Evolutionary conservation across 2,113 vertebrate species (phyloP), one percentile per base, ranked within the genome.

Genomic region (Semicossyphus pulcher): DNA sequence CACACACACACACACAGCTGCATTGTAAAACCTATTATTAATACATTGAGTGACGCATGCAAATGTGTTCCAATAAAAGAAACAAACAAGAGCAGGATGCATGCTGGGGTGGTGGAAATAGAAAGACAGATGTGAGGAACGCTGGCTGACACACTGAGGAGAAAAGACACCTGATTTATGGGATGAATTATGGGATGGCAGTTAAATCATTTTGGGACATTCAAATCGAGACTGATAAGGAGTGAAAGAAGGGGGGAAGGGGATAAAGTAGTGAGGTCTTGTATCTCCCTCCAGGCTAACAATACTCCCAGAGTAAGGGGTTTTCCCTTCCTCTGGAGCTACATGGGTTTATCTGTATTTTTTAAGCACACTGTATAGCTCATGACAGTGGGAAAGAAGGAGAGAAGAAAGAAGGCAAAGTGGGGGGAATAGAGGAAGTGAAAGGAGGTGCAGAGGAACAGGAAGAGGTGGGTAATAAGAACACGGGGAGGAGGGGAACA

Each of bases 31-130:
- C 5, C 1, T 54, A 36, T 69, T 48, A 81, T 70, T 67, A 76
- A 79, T 65, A 64, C 28, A 10, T 5, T 28, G 61, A 79, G 63
- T 60, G 84, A 83, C 12, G 4, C 49, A 88, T 86, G 87, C 80
- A 82, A 87, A 88, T 88, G 86, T 52, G 66, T 52, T 72, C 76
- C 47, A 81, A 68, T 81, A 79, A 74, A 66, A 67, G 67, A 86
- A 75, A 74, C 59, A 80, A 77, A 83, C 52, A 68, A 48, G 47
- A 72, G 52, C 25, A 60, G 53, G 64, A 67, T 44, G 54, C 21
- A 39, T 32, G 60, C 32, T 11, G 21, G 41, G 36, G 26, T 8
- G 31, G 32, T 9, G 45, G 56, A 51, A 52, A 60, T 0, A 23
- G n/a, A 70, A 25, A 74, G 45, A 53, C 58, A 57, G 53, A 71